These are phyloP conservation scores for Orthonyx spaldingii DNA, from an alignment of 2,113 vertebrate species.

Conservation along the genomic window DNA sequence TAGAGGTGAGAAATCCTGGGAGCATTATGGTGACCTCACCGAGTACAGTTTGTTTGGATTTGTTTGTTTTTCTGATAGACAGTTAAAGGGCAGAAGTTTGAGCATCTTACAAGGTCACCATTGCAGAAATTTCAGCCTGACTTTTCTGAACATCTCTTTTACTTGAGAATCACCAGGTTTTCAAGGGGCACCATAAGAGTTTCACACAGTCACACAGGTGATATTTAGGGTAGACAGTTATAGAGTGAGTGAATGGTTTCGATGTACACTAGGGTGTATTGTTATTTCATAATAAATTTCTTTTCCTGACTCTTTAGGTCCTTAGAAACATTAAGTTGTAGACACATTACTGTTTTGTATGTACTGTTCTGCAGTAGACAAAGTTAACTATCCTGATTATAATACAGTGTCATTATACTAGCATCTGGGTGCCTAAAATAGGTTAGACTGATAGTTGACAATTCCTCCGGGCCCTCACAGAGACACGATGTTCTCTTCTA, in stretches of 20 bases:
- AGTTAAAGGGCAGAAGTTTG: not conserved
- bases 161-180: not conserved
- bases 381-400: not conserved
- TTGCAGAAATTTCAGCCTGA: not conserved
- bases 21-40: not conserved
- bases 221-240: not conserved
- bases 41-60: not conserved
- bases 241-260: not conserved
- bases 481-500: not conserved
- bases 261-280: not conserved
- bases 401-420: not conserved
- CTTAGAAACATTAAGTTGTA: not conserved
- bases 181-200: not conserved
- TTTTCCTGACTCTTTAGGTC: not conserved
- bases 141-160: not conserved
- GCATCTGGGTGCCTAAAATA: not conserved
- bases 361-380: not conserved
- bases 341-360: not conserved
- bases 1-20: not conserved
- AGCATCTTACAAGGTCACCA: not conserved
- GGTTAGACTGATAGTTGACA: not conserved
- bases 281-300: not conserved
- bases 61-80: not conserved
- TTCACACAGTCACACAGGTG: not conserved
- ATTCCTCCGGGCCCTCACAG: not conserved